Conservation (phyloP, 2,797 vertebrate species). For the Pantherophis alleghaniensis region DNA sequence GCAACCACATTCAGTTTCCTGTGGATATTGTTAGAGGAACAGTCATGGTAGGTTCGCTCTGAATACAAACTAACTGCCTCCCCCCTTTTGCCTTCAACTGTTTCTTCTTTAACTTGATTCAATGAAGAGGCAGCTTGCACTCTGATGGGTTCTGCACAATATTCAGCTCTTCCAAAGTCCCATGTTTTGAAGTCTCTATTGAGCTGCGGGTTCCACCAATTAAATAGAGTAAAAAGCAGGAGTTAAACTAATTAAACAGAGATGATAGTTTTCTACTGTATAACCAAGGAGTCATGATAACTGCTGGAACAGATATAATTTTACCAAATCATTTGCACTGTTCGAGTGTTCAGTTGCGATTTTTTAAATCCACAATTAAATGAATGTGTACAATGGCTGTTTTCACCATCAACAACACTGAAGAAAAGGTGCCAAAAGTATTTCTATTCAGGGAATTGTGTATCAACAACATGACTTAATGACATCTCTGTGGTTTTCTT, state of each 20-base stretch:
- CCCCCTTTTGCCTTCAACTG: not conserved
- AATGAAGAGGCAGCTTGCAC: not conserved
- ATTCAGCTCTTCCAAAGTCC: not conserved
- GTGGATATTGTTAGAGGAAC: not conserved
- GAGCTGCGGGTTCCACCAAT: not conserved
- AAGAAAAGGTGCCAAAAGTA: constrained; percentile 22
- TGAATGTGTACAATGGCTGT: constrained; percentile 41
- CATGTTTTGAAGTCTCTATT: not conserved
- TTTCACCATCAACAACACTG: constrained; percentile 43
- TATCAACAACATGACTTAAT: not conserved
- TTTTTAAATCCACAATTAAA: constrained; percentile 53
- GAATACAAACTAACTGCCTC: not conserved
- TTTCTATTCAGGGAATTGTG: not conserved
- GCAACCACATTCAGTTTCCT: not conserved
- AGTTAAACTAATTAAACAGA: not conserved
- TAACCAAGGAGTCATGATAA: not conserved
- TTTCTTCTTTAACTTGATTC: not conserved
- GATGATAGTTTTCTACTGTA: not conserved
- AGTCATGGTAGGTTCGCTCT: not conserved
- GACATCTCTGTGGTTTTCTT: not conserved
- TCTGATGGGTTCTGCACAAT: not conserved
- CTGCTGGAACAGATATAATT: not conserved
- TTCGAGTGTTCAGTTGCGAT: not conserved
- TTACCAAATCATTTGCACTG: not conserved
- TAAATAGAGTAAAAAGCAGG: not conserved